phyloP scores from a whole-genome alignment of 2,888 invertebrate species.

The Pherbina coryleti region DNA sequence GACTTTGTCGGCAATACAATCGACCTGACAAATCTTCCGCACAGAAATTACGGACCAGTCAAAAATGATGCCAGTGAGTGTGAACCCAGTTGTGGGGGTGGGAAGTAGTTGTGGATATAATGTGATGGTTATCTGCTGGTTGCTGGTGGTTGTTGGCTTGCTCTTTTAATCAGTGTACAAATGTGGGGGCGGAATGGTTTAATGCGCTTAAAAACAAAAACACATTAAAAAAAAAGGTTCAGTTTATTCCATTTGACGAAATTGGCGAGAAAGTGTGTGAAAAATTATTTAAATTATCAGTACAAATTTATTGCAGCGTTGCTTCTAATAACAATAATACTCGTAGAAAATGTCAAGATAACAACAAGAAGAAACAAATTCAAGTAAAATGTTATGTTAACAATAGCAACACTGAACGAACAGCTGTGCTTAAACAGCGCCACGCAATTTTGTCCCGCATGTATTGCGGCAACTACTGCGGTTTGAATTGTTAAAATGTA shows the following conservation, averaged over 20 bases:
- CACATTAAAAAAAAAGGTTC: conserved; percentile 16
- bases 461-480: neutral
- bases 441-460: conserved; percentile 7
- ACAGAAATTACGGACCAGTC: conserved; percentile 78
- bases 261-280: neutral
- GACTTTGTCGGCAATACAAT: conserved; percentile 76
- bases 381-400: neutral
- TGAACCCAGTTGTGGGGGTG: conserved; percentile 34
- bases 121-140: neutral
- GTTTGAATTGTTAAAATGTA: neutral
- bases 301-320: neutral
- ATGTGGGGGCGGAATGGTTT: neutral
- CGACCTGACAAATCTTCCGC: conserved; percentile 73
- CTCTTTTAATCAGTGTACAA: neutral
- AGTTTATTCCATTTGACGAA: neutral
- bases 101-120: conserved; percentile 10
- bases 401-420: neutral
- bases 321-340: neutral
- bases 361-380: neutral
- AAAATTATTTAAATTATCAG: neutral
- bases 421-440: neutral
- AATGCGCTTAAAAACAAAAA: neutral
- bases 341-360: neutral
- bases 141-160: neutral
- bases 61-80: conserved; percentile 85